Evolutionary conservation across 2,888 invertebrate species (phyloP).

Genomic region (Imbricaverruca yamaguchii): DNA sequence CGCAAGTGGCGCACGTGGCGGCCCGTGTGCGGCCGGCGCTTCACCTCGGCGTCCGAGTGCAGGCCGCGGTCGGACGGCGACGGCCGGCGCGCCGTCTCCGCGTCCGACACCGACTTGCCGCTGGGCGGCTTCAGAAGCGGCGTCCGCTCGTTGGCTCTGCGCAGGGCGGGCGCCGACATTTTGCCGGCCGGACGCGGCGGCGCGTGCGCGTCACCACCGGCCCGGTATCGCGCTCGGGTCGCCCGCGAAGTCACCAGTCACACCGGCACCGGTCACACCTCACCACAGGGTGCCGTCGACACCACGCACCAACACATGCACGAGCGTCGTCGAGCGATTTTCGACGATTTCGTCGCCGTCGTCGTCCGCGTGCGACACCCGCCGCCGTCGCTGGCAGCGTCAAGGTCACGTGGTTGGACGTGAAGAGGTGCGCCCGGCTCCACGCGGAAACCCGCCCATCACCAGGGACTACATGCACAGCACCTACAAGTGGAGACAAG

Average conservation of each 20-base stretch:
- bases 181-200: not conserved
- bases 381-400: not conserved
- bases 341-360: too few species aligned
- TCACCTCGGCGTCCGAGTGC: constrained; percentile 8
- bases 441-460: not conserved
- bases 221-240: not conserved
- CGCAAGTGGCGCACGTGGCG: not conserved
- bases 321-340: too few species aligned
- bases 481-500: not conserved
- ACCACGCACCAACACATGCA: too few species aligned
- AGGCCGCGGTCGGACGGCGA: constrained; percentile 13
- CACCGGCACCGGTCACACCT: too few species aligned
- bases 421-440: not conserved
- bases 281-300: too few species aligned
- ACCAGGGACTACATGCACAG: not conserved
- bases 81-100: constrained; percentile 6
- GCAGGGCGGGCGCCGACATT: not conserved
- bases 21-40: not conserved
- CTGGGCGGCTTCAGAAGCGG: constrained; percentile 5
- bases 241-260: not conserved
- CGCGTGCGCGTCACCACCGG: not conserved
- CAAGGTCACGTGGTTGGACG: not conserved
- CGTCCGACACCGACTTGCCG: not conserved
- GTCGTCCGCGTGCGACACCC: not conserved
- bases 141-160: not conserved